Base-by-base conservation (phyloP, 2,113 vertebrate genomes). In the Stomatorhinus ivindoensis region DNA sequence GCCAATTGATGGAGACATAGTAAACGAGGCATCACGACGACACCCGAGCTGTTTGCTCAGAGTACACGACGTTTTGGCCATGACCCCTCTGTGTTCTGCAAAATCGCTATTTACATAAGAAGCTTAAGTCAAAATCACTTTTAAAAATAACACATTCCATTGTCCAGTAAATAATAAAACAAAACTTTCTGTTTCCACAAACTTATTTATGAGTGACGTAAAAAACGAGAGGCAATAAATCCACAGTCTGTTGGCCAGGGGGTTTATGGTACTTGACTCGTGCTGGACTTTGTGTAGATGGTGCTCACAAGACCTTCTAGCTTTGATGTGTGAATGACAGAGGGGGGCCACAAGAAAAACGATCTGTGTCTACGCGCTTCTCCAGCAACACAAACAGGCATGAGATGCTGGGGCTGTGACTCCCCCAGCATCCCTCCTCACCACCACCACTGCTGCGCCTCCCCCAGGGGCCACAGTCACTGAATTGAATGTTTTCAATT, bases 71-170 rank as follows among this genome's bases (percentile, higher is more conserved):
- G 92, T 91, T 91, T 91, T 93, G 91, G 94, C 93, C 95, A 91
- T 95, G 94, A 96, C 95, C 94, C 94, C 91, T 93, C 94, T 95
- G 95, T 96, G 95, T 95, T 95, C 93, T 93, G 93, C 93, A 93
- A 95, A 94, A 93, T 93, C 93, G 92, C 93, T 92, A 96, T 96
- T 96, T 96, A 95, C 95, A 96, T 96, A 96, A 96, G 96, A 94
- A 91, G 95, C 95, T 96, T 96, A 96, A 94, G 94, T 95, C 94
- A 94, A 94, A 92, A 90, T 91, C 94, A 89, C 90, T 94, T 92
- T 65, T 80, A 92, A 92, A 94, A 93, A 94, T 91, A 91, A 95
- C 94, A 95, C 95, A 96, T 95, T 94, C 95, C 93, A 94, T 96
- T 96, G 95, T 96, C 93, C 93, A 93, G 94, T 94, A 93, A 95